Base-by-base conservation (phyloP, 2,888 invertebrate species). In the Cataglyphis rosenhaueri region DNA sequence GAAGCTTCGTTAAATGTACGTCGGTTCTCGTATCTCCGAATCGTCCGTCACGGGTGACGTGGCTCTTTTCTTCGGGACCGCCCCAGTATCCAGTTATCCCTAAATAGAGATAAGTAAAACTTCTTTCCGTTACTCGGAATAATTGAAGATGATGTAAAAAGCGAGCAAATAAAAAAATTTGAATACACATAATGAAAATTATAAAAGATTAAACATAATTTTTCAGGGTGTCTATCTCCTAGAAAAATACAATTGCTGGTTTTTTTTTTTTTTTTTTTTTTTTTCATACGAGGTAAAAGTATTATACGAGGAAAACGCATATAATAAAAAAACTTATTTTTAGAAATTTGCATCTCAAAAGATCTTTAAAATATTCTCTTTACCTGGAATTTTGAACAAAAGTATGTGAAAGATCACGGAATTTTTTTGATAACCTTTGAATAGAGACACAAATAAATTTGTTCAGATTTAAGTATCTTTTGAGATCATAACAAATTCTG, bases 1-100 rank as follows among this genome's bases (percentile, higher is more conserved):
- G 38, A 73, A 74, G 81, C 85, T 32, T 76, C 81, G 85, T 87
- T 81, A 38, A 81, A 64, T 48, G 32, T n/a, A 59, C 25, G 29
- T 62, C 32, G 29, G n/a, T 9, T 81, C 55, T 74, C 21, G 32
- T 44, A 65, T 64, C 65, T 21, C 25, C 29, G 41, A 75, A 3
- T 81, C 57, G n/a, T 65, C 32, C 44, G 41, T 75, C 81, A 74
- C 6, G 62, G 3, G 18, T 65, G 65, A 65, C 55, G 62, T 64
- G 21, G 64, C 41, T 41, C 32, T 55, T 65, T 75, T 48, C 18
- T n/a, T n/a, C 8, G 9, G 25, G 55, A 21, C 12, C 25, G 52
- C 29, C 15, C 25, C n/a, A 15, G 10, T 21, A 62, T n/a, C 61
- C 44, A 48, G 18, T 75, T 74, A 44, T 25, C 25, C 48, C 29